These are phyloP conservation scores for Drosophila takahashii DNA, from an alignment of 1,140 invertebrate genomes.

Conservation along the genomic window DNA sequence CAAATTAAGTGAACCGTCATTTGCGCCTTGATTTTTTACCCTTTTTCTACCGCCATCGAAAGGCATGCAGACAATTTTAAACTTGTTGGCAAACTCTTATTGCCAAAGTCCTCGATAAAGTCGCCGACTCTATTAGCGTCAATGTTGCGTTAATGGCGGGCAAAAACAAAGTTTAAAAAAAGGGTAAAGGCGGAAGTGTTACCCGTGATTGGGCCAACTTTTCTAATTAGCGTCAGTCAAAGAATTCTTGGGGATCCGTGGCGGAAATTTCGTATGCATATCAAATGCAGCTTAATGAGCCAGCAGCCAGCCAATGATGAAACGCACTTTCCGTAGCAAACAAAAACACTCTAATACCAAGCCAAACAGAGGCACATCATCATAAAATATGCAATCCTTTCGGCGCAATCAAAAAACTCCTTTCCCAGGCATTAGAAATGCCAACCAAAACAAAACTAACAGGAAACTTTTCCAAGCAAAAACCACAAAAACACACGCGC, in stretches of 20 bases:
- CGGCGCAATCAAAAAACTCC: constrained; percentile 53
- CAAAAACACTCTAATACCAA: constrained; percentile 28
- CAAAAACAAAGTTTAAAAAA: constrained; percentile 7
- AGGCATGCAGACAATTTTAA: constrained; percentile 61
- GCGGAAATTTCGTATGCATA: constrained; percentile 53
- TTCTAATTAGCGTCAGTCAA: constrained; percentile 69
- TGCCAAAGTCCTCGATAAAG: constrained; percentile 61
- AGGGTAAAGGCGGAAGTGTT: constrained; percentile 40
- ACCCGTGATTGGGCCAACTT: constrained; percentile 58
- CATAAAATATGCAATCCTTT: constrained; percentile 63
- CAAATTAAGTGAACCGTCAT: constrained; percentile 74
- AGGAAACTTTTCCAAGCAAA: constrained; percentile 55
- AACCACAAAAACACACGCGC: constrained; percentile 65
- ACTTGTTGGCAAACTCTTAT: constrained; percentile 64
- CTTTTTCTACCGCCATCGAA: constrained; percentile 38
- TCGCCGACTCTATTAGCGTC: constrained; percentile 61
- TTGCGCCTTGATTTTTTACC: constrained; percentile 59
- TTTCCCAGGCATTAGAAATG: constrained; percentile 62
- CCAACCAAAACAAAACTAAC: constrained; percentile 67
- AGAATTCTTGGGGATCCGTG: constrained; percentile 16
- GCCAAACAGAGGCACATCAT: constrained; percentile 51
- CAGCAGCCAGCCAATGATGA: constrained; percentile 15
- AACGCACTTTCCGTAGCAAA: constrained; percentile 45
- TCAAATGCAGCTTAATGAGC: constrained; percentile 52
- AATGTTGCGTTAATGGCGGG: constrained; percentile 66